Conservation (phyloP, 1,140 invertebrate species). For the Spodoptera litura region DNA sequence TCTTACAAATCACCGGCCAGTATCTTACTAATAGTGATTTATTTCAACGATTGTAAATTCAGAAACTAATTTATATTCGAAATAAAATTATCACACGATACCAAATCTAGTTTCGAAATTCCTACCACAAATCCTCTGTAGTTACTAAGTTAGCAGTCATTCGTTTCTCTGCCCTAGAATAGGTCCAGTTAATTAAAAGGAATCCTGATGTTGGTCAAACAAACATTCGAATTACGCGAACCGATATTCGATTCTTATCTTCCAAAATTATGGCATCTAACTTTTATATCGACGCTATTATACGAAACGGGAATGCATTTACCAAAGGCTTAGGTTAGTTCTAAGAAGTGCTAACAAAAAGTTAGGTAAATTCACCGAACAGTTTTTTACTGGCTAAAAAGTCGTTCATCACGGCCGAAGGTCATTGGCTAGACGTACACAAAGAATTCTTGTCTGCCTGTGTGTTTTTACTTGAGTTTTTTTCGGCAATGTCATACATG, state of each 20-base stretch:
- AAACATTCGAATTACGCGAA: conserved; percentile 55
- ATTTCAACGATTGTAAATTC: conserved; percentile 1
- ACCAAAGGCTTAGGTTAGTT: conserved; percentile 78
- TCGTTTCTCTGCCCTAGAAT: conserved; percentile 53
- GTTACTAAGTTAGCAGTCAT: neutral
- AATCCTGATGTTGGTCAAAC: conserved; percentile 54
- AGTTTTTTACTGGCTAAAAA: conserved; percentile 77
- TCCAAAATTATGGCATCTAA: conserved; percentile 79
- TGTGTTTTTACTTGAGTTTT: conserved; percentile 73
- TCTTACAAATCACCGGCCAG: conserved; percentile 6
- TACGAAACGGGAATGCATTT: conserved; percentile 76
- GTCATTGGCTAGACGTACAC: conserved; percentile 78
- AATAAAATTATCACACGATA: conserved; percentile 20
- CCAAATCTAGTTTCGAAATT: conserved; percentile 20
- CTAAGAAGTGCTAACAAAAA: conserved; percentile 79
- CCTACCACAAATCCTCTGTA: conserved; percentile 14
- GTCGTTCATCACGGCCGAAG: conserved; percentile 78
- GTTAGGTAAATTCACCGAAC: conserved; percentile 83
- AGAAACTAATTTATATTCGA: conserved; percentile 10
- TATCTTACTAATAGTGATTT: neutral
- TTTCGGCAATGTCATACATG: conserved; percentile 79
- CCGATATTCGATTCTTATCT: conserved; percentile 71
- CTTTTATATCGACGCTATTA: conserved; percentile 76
- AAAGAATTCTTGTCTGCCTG: conserved; percentile 79
- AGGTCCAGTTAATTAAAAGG: conserved; percentile 57